Evolutionary conservation across 2,113 vertebrate genomes (phyloP).

Genomic region (Hypocryptadius cinnamomeus): DNA sequence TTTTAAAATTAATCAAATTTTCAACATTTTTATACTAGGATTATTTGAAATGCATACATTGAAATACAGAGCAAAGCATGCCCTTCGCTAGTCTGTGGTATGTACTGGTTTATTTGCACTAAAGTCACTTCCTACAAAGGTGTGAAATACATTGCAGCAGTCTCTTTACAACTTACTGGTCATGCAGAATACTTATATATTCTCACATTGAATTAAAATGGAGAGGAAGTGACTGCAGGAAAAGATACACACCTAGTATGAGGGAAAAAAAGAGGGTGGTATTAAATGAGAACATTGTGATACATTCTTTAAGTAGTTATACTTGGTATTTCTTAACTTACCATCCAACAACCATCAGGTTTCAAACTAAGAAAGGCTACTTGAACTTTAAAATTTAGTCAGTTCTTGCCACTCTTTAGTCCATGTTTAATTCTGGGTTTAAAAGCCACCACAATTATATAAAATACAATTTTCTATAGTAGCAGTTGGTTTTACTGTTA

Average conservation of each 20-base stretch:
- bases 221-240: background rate
- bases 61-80: slow-evolving; percentile 34
- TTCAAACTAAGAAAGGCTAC: slow-evolving; percentile 10
- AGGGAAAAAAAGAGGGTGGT: background rate
- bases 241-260: background rate
- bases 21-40: slow-evolving; percentile 32
- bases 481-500: slow-evolving; percentile 29
- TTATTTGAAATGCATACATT: background rate
- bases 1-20: slow-evolving; percentile 23
- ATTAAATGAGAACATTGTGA: background rate
- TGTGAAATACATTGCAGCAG: background rate
- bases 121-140: background rate
- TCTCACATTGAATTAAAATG: background rate
- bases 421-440: background rate
- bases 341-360: background rate
- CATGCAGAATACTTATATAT: background rate
- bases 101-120: slow-evolving; percentile 26
- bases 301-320: background rate
- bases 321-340: background rate
- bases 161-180: background rate
- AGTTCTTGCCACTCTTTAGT: background rate
- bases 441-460: background rate
- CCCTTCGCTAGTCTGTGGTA: slow-evolving; percentile 7
- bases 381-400: slow-evolving; percentile 29
- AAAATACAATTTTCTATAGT: slow-evolving; percentile 21